Conservation (phyloP, 2,113 vertebrate genomes). For the Engraulis encrasicolus region DNA sequence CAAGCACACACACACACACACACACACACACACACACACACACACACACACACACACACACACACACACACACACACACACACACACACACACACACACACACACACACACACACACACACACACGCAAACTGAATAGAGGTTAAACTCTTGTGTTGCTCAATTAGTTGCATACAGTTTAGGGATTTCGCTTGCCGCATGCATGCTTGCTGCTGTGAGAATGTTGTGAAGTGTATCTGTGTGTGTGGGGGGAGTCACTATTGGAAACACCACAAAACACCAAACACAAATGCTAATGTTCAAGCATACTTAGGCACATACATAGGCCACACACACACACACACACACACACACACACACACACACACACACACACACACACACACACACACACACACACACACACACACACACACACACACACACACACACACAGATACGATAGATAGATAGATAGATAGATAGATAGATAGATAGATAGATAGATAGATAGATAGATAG, state of each 20-base stretch:
- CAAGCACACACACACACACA: too few relatives aligned
- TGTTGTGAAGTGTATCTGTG: background rate
- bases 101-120: too few relatives aligned
- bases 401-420: constrained; percentile 12
- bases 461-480: too few relatives aligned
- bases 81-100: too few relatives aligned
- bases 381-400: background rate
- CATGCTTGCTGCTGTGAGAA: background rate
- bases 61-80: too few relatives aligned
- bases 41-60: too few relatives aligned
- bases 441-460: too few relatives aligned
- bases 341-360: background rate
- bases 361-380: constrained; percentile 18
- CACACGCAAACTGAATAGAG: background rate
- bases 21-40: too few relatives aligned
- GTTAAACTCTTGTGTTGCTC: constrained; percentile 8
- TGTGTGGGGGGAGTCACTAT: background rate
- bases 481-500: too few relatives aligned
- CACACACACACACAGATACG: background rate
- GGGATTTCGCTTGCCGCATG: too few relatives aligned
- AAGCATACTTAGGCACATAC: too few relatives aligned
- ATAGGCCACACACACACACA: background rate
- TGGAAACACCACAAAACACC: background rate
- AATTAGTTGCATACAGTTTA: background rate
- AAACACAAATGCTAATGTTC: too few relatives aligned